Base-by-base conservation (phyloP, 1,140 invertebrate genomes). In the Pantala flavescens region DNA sequence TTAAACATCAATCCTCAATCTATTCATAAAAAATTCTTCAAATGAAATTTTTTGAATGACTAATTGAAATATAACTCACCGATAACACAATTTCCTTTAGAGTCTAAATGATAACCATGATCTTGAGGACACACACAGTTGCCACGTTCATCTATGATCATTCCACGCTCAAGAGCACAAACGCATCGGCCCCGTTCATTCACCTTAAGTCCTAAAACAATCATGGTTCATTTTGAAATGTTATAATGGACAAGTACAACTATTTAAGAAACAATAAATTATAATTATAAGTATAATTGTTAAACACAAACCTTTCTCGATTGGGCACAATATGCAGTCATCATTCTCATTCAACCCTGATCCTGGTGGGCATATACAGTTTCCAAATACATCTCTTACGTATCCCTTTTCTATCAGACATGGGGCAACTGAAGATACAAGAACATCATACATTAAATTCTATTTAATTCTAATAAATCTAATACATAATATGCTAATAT, bases 141-240 rank as follows among this genome's bases (percentile, higher is more conserved):
- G n/a, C 90, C 90, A 23, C 89, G 84, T 70, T 91, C 90, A 75
- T 91, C 90, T 42, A 91, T 88, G 14, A 90, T 88, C 77, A 91
- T 87, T 23, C 92, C 92, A 75, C 89, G 87, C 74, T 90, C 89
- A 7, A 91, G 79, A 49, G 90, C 91, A 79, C 93, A 95, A 0
- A 93, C 89, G 77, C 93, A 95, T 21, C 89, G 87, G 10, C 93
- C 93, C 71, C 88, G 85, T 42, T 89, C 87, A 76, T 93, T 91
- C 10, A 94, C 83, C 72, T 89, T 87, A 78, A 89, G 90, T 63
- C 49, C 49, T 63, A 21, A 63, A 63, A 63, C 80, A 80, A 76
- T 78, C 70, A 74, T 74, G 16, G 23, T 23, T 28, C 43, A 71
- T 71, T 23, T 2, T 23, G 21, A 9, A 23, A 5, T 3, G n/a